These are phyloP conservation scores for Pempheris klunzingeri DNA, from an alignment of 2,797 vertebrate species.

Conservation along the genomic window DNA sequence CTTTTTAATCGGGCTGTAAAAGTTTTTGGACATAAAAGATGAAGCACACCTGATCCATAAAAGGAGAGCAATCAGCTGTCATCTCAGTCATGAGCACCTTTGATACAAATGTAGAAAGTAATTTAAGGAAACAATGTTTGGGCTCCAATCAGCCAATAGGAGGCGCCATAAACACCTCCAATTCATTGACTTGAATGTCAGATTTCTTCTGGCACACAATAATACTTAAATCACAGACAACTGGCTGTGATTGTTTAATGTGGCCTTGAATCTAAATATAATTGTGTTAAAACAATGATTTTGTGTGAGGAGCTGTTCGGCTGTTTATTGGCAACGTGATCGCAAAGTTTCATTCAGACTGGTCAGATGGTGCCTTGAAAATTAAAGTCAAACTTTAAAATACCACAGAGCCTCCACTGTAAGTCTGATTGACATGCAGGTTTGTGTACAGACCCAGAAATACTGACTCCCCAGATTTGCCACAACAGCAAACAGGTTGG, in stretches of 20 bases:
- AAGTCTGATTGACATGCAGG: constrained; percentile 49
- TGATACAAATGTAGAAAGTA: not conserved
- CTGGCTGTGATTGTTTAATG: constrained; percentile 34
- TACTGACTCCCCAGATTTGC: constrained; percentile 7
- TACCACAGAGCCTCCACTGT: not conserved
- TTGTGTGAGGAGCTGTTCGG: constrained; percentile 48
- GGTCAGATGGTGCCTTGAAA: constrained; percentile 60
- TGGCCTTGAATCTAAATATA: constrained; percentile 34
- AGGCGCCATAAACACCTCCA: constrained; percentile 24
- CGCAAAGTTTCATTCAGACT: constrained; percentile 35
- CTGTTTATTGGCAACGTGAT: constrained; percentile 45
- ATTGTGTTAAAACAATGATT: constrained; percentile 37
- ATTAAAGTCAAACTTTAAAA: constrained; percentile 63
- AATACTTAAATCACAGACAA: constrained; percentile 27
- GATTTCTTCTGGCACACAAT: constrained; percentile 1
- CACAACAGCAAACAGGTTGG: constrained; percentile 5
- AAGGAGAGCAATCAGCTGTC: not conserved
- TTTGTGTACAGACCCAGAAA: constrained; percentile 37
- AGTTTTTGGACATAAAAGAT: not conserved
- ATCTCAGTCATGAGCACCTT: not conserved
- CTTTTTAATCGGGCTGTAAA: not conserved
- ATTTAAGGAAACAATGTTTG: not conserved
- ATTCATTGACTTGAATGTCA: not conserved
- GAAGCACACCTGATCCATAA: not conserved
- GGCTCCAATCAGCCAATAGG: constrained; percentile 19